These are phyloP conservation scores for Dufourea novaeangliae DNA, from an alignment of 1,140 invertebrate species.

Conservation along the genomic window DNA sequence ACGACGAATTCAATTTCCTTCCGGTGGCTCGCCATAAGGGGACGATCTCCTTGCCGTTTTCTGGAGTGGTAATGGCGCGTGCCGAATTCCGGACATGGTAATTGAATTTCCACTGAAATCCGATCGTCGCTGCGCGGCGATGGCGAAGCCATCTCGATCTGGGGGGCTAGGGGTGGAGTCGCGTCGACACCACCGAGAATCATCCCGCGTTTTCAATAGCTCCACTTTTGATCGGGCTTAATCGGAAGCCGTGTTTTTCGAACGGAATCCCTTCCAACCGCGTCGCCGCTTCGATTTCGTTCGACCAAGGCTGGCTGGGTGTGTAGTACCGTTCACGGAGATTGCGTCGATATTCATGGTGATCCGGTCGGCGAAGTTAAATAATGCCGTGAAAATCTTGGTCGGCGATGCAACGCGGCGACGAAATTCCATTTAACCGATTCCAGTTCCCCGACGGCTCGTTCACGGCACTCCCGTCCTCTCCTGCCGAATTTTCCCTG, in stretches of 20 bases:
- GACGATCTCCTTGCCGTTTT: slow-evolving; percentile 15
- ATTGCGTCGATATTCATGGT: not conserved
- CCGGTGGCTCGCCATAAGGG: slow-evolving; percentile 1
- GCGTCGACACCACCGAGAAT: not conserved
- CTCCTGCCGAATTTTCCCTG: too few relatives aligned
- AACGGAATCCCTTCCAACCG: not conserved
- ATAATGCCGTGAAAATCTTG: slow-evolving; percentile 4
- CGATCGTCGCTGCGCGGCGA: not conserved
- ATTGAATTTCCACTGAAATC: slow-evolving; percentile 35
- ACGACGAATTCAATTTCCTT: slow-evolving; percentile 36
- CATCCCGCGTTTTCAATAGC: not conserved
- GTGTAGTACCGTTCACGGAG: not conserved
- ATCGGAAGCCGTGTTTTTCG: not conserved
- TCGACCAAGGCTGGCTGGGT: too few relatives aligned
- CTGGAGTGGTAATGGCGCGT: not conserved
- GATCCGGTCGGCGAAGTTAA: not conserved
- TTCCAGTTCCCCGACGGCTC: not conserved
- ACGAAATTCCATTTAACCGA: not conserved
- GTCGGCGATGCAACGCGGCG: not conserved
- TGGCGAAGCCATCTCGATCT: too few relatives aligned
- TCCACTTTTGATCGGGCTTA: slow-evolving; percentile 5
- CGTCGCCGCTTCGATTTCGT: not conserved
- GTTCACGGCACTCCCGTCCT: too few relatives aligned
- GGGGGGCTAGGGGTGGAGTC: not conserved
- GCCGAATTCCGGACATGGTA: slow-evolving; percentile 18